Evolutionary conservation across 2,888 invertebrate genomes (phyloP), one percentile per base, ranked within the genome.

Genomic region (Neoascia interrupta): DNA sequence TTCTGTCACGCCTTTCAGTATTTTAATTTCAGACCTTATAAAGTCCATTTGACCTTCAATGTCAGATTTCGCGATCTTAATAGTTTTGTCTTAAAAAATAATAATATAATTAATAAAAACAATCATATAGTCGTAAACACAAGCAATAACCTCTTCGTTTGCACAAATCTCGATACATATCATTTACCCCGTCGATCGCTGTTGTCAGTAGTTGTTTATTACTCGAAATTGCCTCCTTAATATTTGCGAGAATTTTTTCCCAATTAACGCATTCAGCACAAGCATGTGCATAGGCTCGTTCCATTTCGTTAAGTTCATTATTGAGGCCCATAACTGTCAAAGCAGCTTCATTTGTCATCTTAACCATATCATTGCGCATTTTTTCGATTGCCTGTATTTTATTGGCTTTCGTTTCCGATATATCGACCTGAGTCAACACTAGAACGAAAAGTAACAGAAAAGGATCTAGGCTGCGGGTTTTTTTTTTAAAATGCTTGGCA

Each of bases 391-490:
- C 84, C 53, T 83, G 81, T 5, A 64, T 2, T 10, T 86, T 87
- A n/a, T 81, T 68, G 18, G 82, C 82, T 66, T 87, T 85, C 39
- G 87, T 73, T 16, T 85, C 82, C 0, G 82, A 82, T 26, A 89
- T 87, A 81, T 89, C 88, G 4, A 85, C 85, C 51, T 88, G 88
- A 1, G 89, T 86, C 0, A 88, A 82, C 88, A 88, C 89, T 89
- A 11, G 6, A 64, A 45, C 21, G 16, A 5, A 26, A 36, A 37
- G 19, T 45, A 11, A 2, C 19, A 10, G 5, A 45, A 13, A 10
- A 26, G 11, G 3, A 37, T 31, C 8, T n/a, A 31, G n/a, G 8
- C 5, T 31, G 3, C n/a, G 3, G 10, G 10, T 41, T n/a, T 4
- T 47, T 31, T n/a, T n/a, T 5, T 6, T 19, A 23, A n/a, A 10